phyloP scores from a whole-genome alignment of 2,113 vertebrate genomes.

The Dipodomys merriami region DNA sequence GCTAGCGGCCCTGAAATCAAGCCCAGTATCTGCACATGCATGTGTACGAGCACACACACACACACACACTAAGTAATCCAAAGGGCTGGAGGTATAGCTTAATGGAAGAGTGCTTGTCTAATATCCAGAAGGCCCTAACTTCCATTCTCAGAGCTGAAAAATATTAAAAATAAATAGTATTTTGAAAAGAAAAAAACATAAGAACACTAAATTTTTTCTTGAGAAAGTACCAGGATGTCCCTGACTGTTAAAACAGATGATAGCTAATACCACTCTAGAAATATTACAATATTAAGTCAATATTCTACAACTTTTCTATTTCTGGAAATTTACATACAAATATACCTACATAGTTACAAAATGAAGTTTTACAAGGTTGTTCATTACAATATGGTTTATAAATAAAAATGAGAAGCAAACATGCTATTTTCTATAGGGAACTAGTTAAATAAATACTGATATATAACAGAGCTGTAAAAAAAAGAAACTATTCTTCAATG shows the following conservation, averaged over 20 bases:
- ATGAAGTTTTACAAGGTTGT: background rate
- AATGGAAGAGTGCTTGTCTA: no score
- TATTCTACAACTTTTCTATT: background rate
- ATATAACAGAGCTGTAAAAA: background rate
- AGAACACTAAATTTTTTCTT: no score
- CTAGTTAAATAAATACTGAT: background rate
- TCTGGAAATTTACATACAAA: background rate
- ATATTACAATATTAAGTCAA: background rate
- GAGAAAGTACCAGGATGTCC: background rate
- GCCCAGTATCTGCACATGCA: no score
- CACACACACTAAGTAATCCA: background rate
- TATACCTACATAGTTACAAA: background rate
- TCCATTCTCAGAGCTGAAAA: no score
- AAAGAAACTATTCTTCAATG: background rate
- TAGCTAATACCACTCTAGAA: background rate
- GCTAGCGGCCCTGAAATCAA: no score
- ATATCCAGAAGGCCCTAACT: no score
- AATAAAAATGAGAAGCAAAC: background rate
- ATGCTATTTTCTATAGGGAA: background rate
- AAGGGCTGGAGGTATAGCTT: no score
- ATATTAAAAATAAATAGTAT: no score
- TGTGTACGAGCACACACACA: no score
- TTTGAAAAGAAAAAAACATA: no score
- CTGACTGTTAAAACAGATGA: background rate
- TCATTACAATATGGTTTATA: background rate